Conservation (phyloP, 2,888 invertebrate genomes). For the Pristionchus entomophagus region DNA sequence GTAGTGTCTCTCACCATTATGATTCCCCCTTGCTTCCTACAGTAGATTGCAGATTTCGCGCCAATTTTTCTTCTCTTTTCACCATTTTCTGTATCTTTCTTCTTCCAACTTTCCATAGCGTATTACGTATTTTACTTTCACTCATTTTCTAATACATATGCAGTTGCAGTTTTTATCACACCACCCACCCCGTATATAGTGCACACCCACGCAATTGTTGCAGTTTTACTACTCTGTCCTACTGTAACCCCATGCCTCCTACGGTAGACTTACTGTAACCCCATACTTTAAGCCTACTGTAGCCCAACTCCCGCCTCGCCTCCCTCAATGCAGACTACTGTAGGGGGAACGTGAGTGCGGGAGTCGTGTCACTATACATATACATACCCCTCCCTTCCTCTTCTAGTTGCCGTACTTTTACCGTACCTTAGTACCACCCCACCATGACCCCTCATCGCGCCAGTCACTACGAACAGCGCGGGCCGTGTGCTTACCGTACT, state of each 20-base stretch:
- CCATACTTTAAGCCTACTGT: too few relatives aligned
- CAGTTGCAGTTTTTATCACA: constrained; percentile 26
- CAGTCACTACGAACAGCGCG: constrained; percentile 18
- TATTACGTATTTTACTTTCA: constrained; percentile 1
- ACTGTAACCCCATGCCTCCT: neutral
- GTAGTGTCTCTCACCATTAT: neutral
- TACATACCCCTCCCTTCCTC: neutral
- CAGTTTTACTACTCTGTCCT: constrained; percentile 41
- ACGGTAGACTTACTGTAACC: too few relatives aligned
- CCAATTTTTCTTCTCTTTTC: neutral
- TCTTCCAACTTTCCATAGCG: neutral
- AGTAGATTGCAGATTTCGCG: neutral
- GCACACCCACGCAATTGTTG: constrained; percentile 8
- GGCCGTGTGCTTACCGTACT: neutral
- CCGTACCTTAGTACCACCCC: neutral
- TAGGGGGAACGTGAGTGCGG: neutral
- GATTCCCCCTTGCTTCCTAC: too few relatives aligned
- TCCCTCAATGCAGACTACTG: neutral
- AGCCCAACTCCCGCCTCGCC: neutral
- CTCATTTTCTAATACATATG: constrained; percentile 37
- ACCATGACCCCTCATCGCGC: constrained; percentile 3
- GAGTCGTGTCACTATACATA: constrained; percentile 19
- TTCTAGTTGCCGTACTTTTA: neutral
- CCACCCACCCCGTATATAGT: constrained; percentile 15
- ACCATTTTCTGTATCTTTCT: neutral